A percentile compares a stretch with the other conserved stretches of the same genome.
Evolutionary conservation across 2,113 vertebrate species (phyloP).

Genomic region (Petromus typicus): DNA sequence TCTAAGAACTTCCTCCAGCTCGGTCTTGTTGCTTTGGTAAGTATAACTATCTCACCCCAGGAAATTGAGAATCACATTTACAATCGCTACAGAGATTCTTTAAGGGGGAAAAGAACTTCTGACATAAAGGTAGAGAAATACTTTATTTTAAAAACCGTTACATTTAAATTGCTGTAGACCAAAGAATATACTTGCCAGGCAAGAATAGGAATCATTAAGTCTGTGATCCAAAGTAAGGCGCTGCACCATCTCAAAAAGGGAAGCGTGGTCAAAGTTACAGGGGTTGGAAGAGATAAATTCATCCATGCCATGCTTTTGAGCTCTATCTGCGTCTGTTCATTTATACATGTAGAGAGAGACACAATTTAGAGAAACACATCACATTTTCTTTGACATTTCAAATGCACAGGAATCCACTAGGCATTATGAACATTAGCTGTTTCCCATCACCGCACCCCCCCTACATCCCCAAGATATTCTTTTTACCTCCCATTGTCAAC

Average conservation of each 20-base stretch:
- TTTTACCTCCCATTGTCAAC: conserved; percentile 97
- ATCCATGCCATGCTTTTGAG: conserved; percentile 99
- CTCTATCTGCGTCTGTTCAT: conserved; percentile 99
- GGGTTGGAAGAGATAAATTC: conserved; percentile 99
- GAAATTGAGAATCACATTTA: conserved; percentile 47
- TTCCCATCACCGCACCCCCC: conserved; percentile 79
- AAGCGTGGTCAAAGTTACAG: conserved; percentile 98
- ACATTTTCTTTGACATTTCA: conserved; percentile 88
- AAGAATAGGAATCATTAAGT: conserved; percentile 99
- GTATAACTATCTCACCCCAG: conserved; percentile 59
- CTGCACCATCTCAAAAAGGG: conserved; percentile 98
- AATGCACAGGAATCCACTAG: conserved; percentile 85
- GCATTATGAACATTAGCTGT: conserved; percentile 84
- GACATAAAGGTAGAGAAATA: conserved; percentile 63
- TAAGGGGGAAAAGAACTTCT: conserved; percentile 46
- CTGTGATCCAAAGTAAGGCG: conserved; percentile 99
- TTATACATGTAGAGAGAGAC: conserved; percentile 96
- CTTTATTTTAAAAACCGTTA: background rate
- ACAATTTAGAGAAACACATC: conserved; percentile 92
- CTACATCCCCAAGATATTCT: conserved; percentile 72
- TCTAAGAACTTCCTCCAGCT: conserved; percentile 63
- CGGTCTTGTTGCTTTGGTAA: conserved; percentile 65
- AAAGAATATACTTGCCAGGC: conserved; percentile 96
- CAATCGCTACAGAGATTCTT: conserved; percentile 52
- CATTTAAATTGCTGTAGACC: conserved; percentile 87